These are phyloP conservation scores for Tonatia bakeri DNA, from an alignment of 2,113 vertebrate genomes.

Conservation along the genomic window DNA sequence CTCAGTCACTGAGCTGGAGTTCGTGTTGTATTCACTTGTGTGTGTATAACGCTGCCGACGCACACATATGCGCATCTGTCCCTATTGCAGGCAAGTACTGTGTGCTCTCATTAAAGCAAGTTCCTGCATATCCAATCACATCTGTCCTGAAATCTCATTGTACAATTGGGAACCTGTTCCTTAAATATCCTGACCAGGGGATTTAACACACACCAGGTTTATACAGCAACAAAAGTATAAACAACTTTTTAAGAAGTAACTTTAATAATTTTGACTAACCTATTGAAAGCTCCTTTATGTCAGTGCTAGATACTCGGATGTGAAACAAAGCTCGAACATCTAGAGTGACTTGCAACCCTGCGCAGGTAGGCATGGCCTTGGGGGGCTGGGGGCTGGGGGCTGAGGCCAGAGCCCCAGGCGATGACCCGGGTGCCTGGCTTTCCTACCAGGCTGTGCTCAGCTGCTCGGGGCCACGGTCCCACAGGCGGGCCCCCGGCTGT, in stretches of 20 bases:
- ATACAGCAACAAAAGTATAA: not conserved
- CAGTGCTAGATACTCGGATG: not conserved
- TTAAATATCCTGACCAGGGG: not conserved
- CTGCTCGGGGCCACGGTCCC: too few relatives aligned
- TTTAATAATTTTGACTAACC: not conserved
- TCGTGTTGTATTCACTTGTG: not conserved
- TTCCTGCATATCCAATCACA: not conserved
- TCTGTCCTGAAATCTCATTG: not conserved
- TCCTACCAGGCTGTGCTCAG: too few relatives aligned
- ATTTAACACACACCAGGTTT: not conserved
- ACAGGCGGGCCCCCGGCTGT: too few relatives aligned
- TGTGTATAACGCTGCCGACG: not conserved
- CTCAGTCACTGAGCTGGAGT: too few relatives aligned
- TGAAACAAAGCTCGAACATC: not conserved
- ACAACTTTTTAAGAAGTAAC: not conserved
- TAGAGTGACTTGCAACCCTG: not conserved
- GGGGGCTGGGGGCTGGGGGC: too few relatives aligned
- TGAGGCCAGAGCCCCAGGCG: too few relatives aligned
- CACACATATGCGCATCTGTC: not conserved
- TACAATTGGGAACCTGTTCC: not conserved
- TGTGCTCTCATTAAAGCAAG: not conserved
- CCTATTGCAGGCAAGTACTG: not conserved
- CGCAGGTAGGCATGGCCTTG: too few relatives aligned
- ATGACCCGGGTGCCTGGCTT: too few relatives aligned
- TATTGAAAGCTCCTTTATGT: not conserved